phyloP scores from a whole-genome alignment of 1,140 invertebrate species.

The Subanguina moxae region DNA sequence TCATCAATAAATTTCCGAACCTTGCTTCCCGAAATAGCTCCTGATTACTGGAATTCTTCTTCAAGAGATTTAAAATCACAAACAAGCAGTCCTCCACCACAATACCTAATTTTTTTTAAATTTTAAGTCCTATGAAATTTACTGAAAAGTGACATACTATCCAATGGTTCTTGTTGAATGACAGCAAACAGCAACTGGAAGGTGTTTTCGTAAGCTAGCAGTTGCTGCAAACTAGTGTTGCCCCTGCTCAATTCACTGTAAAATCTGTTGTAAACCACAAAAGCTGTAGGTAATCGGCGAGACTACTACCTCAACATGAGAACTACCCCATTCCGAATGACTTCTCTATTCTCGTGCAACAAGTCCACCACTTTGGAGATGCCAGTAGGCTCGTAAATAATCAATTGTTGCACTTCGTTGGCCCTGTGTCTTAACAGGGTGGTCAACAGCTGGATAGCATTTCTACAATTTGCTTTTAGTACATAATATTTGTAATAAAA shows the following conservation, averaged over 20 bases:
- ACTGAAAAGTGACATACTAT: too few relatives aligned
- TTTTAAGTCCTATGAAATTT: conserved; percentile 55
- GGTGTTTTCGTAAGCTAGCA: conserved; percentile 97
- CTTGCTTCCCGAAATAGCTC: conserved; percentile 94
- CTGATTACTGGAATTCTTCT: conserved; percentile 93
- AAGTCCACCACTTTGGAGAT: conserved; percentile 95
- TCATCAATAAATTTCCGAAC: conserved; percentile 25
- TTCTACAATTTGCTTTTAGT: conserved; percentile 35
- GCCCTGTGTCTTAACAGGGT: conserved; percentile 72
- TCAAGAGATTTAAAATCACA: conserved; percentile 86
- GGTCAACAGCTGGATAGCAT: conserved; percentile 76
- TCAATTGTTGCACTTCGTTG: conserved; percentile 88
- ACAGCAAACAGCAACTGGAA: conserved; percentile 93
- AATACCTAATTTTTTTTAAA: conserved; percentile 65
- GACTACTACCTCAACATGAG: conserved; percentile 72
- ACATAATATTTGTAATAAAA: too few relatives aligned
- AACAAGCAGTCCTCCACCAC: conserved; percentile 95
- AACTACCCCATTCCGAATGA: conserved; percentile 89
- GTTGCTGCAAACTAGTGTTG: conserved; percentile 97
- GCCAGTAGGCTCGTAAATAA: conserved; percentile 90
- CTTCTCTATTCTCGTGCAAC: conserved; percentile 70
- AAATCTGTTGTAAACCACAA: too few relatives aligned
- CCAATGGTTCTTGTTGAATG: conserved; percentile 78
- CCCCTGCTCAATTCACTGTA: conserved; percentile 81
- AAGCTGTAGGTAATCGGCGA: too few relatives aligned